Conservation (phyloP, 2,888 invertebrate species). For the Tetragonula carbonaria region DNA sequence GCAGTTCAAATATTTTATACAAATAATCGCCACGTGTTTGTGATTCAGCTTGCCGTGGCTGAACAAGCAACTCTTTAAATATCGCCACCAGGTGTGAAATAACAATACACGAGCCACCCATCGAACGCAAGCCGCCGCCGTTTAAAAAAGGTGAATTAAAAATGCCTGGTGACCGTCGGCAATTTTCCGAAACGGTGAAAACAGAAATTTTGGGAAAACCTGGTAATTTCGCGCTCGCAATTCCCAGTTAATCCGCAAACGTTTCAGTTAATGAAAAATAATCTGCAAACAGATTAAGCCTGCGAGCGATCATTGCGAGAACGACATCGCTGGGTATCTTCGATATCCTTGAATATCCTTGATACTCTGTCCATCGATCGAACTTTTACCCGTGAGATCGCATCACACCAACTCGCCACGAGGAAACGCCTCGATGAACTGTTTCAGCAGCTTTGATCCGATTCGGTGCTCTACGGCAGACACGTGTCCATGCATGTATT, state of each 20-base stretch:
- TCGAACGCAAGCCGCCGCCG: background rate
- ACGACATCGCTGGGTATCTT: no score
- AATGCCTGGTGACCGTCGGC: background rate
- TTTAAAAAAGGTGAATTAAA: conserved; percentile 14
- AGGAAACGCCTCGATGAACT: background rate
- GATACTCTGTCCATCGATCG: background rate
- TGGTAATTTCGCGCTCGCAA: no score
- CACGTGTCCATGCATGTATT: conserved; percentile 26
- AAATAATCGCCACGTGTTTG: conserved; percentile 39
- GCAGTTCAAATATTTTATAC: conserved; percentile 53
- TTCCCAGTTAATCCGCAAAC: no score
- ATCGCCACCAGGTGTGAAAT: conserved; percentile 25
- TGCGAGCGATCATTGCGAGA: no score
- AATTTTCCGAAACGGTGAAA: background rate
- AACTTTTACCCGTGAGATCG: conserved; percentile 1
- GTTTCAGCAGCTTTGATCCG: conserved; percentile 16
- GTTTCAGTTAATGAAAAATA: background rate
- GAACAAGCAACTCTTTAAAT: conserved; percentile 15
- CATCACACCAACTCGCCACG: background rate
- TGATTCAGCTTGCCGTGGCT: background rate
- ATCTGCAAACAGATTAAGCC: background rate
- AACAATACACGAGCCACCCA: conserved; percentile 17
- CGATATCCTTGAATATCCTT: no score
- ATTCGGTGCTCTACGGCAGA: conserved; percentile 17
- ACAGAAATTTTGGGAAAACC: background rate